Percentiles rank a stretch among this genome's conserved stretches.
phyloP scores from a whole-genome alignment of 2,113 vertebrate genomes.

The Philantomba maxwellii region DNA sequence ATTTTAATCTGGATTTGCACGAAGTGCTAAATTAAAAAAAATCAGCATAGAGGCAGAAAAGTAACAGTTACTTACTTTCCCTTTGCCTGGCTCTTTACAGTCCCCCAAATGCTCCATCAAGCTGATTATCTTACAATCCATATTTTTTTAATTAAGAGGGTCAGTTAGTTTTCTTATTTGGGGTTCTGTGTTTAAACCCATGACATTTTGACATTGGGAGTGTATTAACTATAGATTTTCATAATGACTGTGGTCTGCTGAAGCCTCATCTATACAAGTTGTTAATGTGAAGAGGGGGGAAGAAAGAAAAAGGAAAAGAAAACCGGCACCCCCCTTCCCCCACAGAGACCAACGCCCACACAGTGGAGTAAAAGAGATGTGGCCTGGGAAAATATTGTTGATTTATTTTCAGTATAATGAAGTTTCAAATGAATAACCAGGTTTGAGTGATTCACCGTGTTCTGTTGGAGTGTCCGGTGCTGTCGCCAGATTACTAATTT shows the following conservation, averaged over 20 bases:
- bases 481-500: constrained; percentile 83
- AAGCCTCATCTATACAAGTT: constrained; percentile 80
- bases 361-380: constrained; percentile 67
- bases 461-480: constrained; percentile 80
- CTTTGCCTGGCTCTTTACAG: constrained; percentile 70
- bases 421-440: constrained; percentile 83
- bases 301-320: constrained; percentile 57
- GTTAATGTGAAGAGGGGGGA: constrained; percentile 67
- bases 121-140: constrained; percentile 84
- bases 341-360: constrained; percentile 57
- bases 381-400: constrained; percentile 78
- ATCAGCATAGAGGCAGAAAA: constrained; percentile 87
- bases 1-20: constrained; percentile 94
- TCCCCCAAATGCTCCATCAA: constrained; percentile 76
- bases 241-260: constrained; percentile 85
- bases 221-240: constrained; percentile 95
- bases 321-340: constrained; percentile 43
- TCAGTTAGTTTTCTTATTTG: constrained; percentile 87
- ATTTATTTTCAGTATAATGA: constrained; percentile 83
- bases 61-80: constrained; percentile 82
- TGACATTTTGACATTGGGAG: constrained; percentile 91
- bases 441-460: constrained; percentile 79
- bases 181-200: constrained; percentile 86
- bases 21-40: constrained; percentile 90
- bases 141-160: constrained; percentile 89